A percentile compares a stretch with the other conserved stretches of the same genome.
phyloP scores from a whole-genome alignment of 92 coral and sea anemone genomes.

The Epizoanthus stellaris region DNA sequence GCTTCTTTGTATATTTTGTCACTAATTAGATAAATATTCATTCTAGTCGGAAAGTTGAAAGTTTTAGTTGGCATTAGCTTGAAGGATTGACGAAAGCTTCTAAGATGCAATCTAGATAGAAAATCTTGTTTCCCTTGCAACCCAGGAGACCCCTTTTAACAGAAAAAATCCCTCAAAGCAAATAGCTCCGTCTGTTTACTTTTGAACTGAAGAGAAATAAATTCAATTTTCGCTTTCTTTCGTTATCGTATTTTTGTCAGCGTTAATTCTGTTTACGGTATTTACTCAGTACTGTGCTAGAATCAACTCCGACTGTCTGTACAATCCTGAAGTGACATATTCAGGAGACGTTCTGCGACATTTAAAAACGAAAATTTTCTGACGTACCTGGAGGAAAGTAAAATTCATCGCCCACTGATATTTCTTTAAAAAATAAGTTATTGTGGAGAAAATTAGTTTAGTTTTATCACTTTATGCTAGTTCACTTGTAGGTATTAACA shows the following conservation, averaged over 20 bases:
- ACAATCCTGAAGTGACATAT: not conserved
- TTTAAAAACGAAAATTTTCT: not conserved
- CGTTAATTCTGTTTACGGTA: slow-evolving; percentile 74
- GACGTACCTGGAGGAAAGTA: not conserved
- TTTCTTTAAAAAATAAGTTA: not conserved
- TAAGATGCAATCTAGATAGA: slow-evolving; percentile 32
- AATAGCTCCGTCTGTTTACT: slow-evolving; percentile 66
- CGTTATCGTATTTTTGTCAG: slow-evolving; percentile 59
- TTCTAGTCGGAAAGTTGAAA: slow-evolving; percentile 66
- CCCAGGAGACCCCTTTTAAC: slow-evolving; percentile 47
- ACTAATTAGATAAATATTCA: slow-evolving; percentile 88
- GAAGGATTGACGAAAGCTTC: slow-evolving; percentile 57
- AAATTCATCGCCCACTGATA: not conserved
- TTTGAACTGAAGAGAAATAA: slow-evolving; percentile 56
- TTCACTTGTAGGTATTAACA: slow-evolving; percentile 18
- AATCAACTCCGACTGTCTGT: slow-evolving; percentile 40
- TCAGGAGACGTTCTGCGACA: not conserved
- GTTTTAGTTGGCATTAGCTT: slow-evolving; percentile 54
- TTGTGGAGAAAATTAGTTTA: not conserved
- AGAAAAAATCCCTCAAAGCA: slow-evolving; percentile 66
- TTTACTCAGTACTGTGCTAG: slow-evolving; percentile 58
- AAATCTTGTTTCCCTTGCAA: slow-evolving; percentile 22
- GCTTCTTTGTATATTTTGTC: slow-evolving; percentile 66
- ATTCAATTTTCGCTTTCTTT: slow-evolving; percentile 72
- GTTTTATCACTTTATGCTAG: slow-evolving; percentile 3